These are phyloP conservation scores for Ciona savignyi DNA, from an alignment of 23 tunicate genomes.

Conservation along the genomic window DNA sequence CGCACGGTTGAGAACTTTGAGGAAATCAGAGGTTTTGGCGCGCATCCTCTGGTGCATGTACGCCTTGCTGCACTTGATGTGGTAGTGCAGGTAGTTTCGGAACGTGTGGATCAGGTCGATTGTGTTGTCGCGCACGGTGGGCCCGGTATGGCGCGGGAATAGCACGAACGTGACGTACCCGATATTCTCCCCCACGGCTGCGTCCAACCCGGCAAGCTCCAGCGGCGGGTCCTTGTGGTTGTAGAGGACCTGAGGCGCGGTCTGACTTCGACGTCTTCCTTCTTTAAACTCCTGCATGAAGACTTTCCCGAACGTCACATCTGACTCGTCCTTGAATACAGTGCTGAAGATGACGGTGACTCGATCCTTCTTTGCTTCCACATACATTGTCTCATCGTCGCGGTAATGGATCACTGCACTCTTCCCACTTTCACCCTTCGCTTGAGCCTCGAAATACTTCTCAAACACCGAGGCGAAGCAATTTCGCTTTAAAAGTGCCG, in stretches of 20 bases:
- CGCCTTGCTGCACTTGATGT: slow-evolving; percentile 99
- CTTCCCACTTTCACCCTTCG: slow-evolving; percentile 45
- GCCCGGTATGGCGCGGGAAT: slow-evolving; percentile 66
- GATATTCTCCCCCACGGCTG: slow-evolving; percentile 94
- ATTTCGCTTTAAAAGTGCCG: slow-evolving; percentile 78
- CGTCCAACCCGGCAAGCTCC: slow-evolving; percentile 75
- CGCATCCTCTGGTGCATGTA: slow-evolving; percentile 99
- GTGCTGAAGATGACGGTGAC: slow-evolving; percentile 98
- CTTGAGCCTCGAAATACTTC: slow-evolving; percentile 96
- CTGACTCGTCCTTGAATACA: slow-evolving; percentile 89
- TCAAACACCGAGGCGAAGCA: slow-evolving; percentile 98
- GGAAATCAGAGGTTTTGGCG: slow-evolving; percentile 91
- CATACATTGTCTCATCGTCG: slow-evolving; percentile 98
- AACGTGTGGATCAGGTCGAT: slow-evolving; percentile 95
- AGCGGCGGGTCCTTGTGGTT: slow-evolving; percentile 79
- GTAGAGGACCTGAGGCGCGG: slow-evolving; percentile 97
- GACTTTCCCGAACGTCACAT: slow-evolving; percentile 89
- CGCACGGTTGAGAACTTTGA: slow-evolving; percentile 96
- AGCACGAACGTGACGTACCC: slow-evolving; percentile 96
- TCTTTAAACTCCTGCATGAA: slow-evolving; percentile 99
- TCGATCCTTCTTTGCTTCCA: slow-evolving; percentile 96
- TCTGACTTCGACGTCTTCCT: slow-evolving; percentile 77
- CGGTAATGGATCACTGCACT: slow-evolving; percentile 87
- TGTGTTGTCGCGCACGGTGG: slow-evolving; percentile 70
- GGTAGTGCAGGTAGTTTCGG: slow-evolving; percentile 98